Percentiles rank a stretch among this genome's conserved stretches.
Evolutionary conservation across 2,888 invertebrate species (phyloP).

Genomic region (Dryobotodes eremita): DNA sequence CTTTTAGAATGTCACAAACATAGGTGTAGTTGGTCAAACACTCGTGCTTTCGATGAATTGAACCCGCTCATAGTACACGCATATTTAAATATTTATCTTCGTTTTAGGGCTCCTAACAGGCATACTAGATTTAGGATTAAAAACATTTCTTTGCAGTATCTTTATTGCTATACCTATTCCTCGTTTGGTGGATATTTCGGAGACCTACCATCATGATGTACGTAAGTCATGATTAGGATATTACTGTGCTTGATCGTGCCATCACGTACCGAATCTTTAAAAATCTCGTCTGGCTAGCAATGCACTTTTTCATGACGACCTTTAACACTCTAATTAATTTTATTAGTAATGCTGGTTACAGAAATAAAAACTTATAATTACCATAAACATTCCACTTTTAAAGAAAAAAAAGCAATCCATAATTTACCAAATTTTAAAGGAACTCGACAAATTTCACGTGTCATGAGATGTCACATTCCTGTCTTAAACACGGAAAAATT

Average conservation of each 20-base stretch:
- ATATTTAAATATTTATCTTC: background rate
- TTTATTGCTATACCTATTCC: background rate
- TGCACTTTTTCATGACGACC: background rate
- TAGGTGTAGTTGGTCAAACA: background rate
- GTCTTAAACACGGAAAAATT: slow-evolving; percentile 22
- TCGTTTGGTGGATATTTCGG: background rate
- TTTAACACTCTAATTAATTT: background rate
- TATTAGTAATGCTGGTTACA: background rate
- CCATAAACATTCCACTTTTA: background rate
- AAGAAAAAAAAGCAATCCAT: background rate
- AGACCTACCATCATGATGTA: background rate
- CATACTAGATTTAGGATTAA: too few relatives aligned
- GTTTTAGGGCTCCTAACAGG: too few relatives aligned
- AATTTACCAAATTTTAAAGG: slow-evolving; percentile 19
- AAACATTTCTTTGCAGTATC: background rate
- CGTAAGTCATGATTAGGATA: background rate
- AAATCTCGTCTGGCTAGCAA: background rate
- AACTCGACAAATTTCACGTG: slow-evolving; percentile 25
- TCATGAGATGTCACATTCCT: slow-evolving; percentile 34
- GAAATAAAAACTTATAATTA: background rate
- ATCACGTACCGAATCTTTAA: background rate
- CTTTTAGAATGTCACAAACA: background rate
- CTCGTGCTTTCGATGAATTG: background rate
- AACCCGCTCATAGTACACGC: background rate
- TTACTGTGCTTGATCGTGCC: background rate